Evolutionary conservation across 2,113 vertebrate species (phyloP).

Genomic region (Lycaon pictus): DNA sequence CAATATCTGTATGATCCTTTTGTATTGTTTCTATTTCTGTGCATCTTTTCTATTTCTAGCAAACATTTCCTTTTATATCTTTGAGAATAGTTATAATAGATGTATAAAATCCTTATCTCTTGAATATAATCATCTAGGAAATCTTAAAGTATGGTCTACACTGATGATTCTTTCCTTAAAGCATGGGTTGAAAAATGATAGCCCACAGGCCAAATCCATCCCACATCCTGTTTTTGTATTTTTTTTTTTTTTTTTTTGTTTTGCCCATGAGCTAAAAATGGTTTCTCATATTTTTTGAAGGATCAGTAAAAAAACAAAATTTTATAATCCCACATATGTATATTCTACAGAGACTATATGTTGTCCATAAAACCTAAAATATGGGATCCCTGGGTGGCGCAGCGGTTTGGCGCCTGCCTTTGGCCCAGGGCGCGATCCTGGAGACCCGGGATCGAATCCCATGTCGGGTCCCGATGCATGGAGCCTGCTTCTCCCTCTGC

Average conservation of each 20-base stretch:
- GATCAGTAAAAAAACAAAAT: neutral
- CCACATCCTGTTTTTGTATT: neutral
- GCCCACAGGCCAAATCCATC: neutral
- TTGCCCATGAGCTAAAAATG: neutral
- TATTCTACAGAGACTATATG: neutral
- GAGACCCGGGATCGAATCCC: no score
- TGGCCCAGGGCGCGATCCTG: no score
- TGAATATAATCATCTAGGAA: neutral
- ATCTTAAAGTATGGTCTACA: neutral
- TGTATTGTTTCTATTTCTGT: neutral
- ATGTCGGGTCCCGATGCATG: no score
- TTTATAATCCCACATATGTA: neutral
- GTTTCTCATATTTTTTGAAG: neutral
- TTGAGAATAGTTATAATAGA: neutral
- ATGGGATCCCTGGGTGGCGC: no score
- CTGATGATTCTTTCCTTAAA: neutral
- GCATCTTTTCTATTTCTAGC: neutral
- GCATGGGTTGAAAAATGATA: neutral
- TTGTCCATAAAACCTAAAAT: neutral
- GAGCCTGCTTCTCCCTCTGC: no score
- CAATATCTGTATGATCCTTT: neutral
- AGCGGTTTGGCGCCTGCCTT: no score
- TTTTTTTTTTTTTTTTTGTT: neutral
- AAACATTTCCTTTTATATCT: neutral
- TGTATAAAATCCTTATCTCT: neutral